Evolutionary conservation across 2,888 invertebrate species (phyloP), one percentile per base, ranked within the genome.

Genomic region (Seira sanloemensis): DNA sequence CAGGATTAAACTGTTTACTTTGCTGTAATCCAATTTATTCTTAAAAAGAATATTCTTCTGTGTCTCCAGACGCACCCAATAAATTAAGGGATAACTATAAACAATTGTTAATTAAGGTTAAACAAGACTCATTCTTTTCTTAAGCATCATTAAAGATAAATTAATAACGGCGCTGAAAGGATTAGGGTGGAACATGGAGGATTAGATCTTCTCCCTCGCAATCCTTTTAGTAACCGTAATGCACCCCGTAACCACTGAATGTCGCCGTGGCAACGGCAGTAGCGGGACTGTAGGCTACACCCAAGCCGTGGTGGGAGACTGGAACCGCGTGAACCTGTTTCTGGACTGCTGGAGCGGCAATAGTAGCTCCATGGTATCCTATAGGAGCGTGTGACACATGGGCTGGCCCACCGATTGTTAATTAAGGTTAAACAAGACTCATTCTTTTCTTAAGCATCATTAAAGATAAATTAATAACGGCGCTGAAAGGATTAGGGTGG

Each of bases 211-310:
- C 50, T 37, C 19, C 58, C 16, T 21, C 21, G 7, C 46, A 19
- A 46, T n/a, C 18, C 37, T 65, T 67, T 86, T 87, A 88, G 66
- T 88, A 88, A 74, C 87, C 88, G 77, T 88, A 88, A 26, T 86
- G 82, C 74, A 86, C 74, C 84, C 83, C 88, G 80, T 77, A 75
- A 73, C 88, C 88, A 77, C 73, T 86, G 79, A 86, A 87, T 68
- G 67, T 66, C 77, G 83, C 75, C 71, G 68, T 19, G 37, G 89
- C 86, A 19, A 88, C 87, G 16, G 82, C 86, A 54, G 86, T 81
- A 26, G 86, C 84, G 69, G 86, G 86, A 24, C 83, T 83, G 77
- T 86, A 86, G 24, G 79, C 71, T 25, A 86, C 66, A 16, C 83
- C 86, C 50, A 80, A 54, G 16, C 58, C 80, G 2, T 16, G 37